These are phyloP conservation scores for Araneus ventricosus DNA, from an alignment of 1,140 invertebrate genomes.

Conservation along the genomic window DNA sequence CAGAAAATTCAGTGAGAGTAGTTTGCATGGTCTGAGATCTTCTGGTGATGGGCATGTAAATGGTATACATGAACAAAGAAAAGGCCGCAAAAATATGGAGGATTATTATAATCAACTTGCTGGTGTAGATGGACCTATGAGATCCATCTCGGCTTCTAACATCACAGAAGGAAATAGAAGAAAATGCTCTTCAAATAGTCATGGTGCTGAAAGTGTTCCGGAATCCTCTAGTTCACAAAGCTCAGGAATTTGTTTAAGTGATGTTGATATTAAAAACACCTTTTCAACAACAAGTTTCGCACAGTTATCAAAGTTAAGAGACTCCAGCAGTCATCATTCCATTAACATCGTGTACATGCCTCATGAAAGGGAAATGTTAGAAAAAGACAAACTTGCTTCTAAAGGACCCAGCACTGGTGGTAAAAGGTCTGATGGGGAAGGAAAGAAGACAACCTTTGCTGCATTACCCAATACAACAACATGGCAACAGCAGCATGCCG, in stretches of 20 bases:
- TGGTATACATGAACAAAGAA: slow-evolving; percentile 40
- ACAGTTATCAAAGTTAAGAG: slow-evolving; percentile 83
- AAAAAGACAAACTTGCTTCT: background rate
- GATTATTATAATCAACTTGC: slow-evolving; percentile 73
- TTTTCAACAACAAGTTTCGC: slow-evolving; percentile 84
- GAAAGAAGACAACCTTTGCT: slow-evolving; percentile 86
- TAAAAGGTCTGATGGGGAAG: slow-evolving; percentile 76
- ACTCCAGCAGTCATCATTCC: slow-evolving; percentile 82
- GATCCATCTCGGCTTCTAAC: slow-evolving; percentile 64
- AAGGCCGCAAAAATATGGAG: slow-evolving; percentile 55
- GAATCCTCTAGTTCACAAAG: slow-evolving; percentile 72
- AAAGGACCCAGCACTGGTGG: background rate
- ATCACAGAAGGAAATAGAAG: slow-evolving; percentile 46
- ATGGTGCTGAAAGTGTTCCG: slow-evolving; percentile 62
- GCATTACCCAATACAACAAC: slow-evolving; percentile 89
- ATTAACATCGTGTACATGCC: slow-evolving; percentile 85
- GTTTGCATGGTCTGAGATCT: slow-evolving; percentile 1
- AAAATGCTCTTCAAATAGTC: slow-evolving; percentile 40
- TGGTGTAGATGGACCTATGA: slow-evolving; percentile 40
- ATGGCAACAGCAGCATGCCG: slow-evolving; percentile 89
- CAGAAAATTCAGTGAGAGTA: slow-evolving; percentile 55
- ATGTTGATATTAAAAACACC: slow-evolving; percentile 52
- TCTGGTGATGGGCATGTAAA: slow-evolving; percentile 20
- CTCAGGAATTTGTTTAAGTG: slow-evolving; percentile 71
- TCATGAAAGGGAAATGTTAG: slow-evolving; percentile 80